phyloP scores from a whole-genome alignment of 2,113 vertebrate species.

The Crotalus viridis region DNA sequence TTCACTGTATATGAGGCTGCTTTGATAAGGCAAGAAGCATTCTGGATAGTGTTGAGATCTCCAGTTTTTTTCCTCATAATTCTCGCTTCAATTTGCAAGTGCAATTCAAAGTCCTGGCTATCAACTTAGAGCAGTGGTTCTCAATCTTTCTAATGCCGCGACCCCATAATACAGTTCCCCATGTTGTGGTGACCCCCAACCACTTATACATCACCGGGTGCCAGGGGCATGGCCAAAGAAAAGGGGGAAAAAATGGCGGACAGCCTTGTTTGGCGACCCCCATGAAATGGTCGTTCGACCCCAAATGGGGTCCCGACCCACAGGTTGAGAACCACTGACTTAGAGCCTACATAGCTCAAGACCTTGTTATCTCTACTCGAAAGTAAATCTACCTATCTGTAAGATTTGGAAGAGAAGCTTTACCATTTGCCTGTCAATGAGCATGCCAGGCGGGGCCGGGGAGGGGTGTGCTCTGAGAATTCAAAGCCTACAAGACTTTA shows the following conservation, averaged over 20 bases:
- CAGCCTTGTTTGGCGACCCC: too few relatives aligned
- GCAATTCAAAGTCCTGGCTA: neutral
- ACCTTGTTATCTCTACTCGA: neutral
- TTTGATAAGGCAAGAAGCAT: neutral
- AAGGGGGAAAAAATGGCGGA: too few relatives aligned
- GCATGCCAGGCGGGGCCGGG: neutral
- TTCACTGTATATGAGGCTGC: neutral
- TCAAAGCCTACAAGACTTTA: neutral
- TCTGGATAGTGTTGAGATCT: neutral
- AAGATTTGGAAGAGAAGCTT: neutral
- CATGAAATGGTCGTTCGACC: too few relatives aligned
- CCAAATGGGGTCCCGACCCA: too few relatives aligned
- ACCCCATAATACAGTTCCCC: too few relatives aligned
- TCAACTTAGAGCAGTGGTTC: neutral
- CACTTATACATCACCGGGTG: too few relatives aligned
- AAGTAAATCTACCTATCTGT: neutral
- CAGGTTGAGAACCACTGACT: too few relatives aligned
- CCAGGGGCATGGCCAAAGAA: too few relatives aligned
- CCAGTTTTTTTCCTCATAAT: neutral
- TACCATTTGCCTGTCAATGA: neutral
- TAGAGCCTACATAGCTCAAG: neutral
- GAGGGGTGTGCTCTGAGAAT: neutral
- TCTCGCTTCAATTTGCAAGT: neutral
- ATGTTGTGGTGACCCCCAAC: too few relatives aligned
- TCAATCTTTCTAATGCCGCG: too few relatives aligned